phyloP scores from a whole-genome alignment of 2,113 vertebrate species.

The Xyliphius kryptos region DNA sequence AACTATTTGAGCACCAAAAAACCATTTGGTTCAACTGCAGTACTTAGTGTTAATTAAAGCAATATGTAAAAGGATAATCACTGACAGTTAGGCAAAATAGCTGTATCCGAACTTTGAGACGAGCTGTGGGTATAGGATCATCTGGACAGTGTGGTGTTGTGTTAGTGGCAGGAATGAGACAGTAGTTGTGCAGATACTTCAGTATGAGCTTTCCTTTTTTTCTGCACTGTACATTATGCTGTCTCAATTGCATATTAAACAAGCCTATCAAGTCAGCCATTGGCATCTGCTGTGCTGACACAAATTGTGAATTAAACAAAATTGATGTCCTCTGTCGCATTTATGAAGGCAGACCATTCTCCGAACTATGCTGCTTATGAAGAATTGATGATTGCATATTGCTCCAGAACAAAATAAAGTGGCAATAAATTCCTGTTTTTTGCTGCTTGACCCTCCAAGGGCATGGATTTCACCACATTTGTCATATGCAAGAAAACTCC shows the following conservation, averaged over 20 bases:
- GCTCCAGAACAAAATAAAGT: slow-evolving; percentile 88
- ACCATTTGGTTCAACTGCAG: slow-evolving; percentile 37
- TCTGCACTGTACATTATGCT: slow-evolving; percentile 83
- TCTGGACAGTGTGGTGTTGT: no score
- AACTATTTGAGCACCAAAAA: no score
- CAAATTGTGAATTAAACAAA: slow-evolving; percentile 99
- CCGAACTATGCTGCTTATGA: slow-evolving; percentile 94
- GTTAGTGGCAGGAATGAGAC: slow-evolving; percentile 83
- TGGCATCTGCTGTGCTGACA: slow-evolving; percentile 98
- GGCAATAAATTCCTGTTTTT: slow-evolving; percentile 80
- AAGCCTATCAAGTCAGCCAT: slow-evolving; percentile 89
- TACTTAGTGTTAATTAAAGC: slow-evolving; percentile 85
- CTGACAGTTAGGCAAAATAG: slow-evolving; percentile 59
- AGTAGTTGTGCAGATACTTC: slow-evolving; percentile 86
- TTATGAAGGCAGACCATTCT: slow-evolving; percentile 93
- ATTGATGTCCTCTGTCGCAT: slow-evolving; percentile 98
- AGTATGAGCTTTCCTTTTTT: slow-evolving; percentile 84
- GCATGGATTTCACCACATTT: slow-evolving; percentile 83
- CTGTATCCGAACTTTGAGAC: slow-evolving; percentile 51
- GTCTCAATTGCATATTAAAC: slow-evolving; percentile 95
- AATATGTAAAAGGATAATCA: slow-evolving; percentile 64
- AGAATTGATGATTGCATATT: slow-evolving; percentile 96
- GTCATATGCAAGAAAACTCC: slow-evolving; percentile 81
- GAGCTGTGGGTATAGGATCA: slow-evolving; percentile 70
- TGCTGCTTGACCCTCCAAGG: slow-evolving; percentile 79